These are phyloP conservation scores for Lipotes vexillifer DNA, from an alignment of 2,113 vertebrate species.

Conservation along the genomic window DNA sequence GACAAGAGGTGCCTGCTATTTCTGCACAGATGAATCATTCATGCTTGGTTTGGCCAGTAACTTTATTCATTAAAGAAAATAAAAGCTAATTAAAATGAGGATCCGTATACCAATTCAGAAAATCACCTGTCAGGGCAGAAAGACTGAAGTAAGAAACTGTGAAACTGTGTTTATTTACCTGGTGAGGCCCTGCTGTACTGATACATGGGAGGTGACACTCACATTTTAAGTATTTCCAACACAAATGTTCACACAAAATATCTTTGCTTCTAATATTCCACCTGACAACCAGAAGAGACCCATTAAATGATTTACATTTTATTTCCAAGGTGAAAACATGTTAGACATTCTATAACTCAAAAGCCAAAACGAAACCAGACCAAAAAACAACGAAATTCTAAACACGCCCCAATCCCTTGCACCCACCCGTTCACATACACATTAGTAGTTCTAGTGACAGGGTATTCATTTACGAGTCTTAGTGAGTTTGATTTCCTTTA, in stretches of 20 bases:
- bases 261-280: conserved; percentile 46
- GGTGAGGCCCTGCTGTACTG: conserved; percentile 54
- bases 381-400: conserved; percentile 24
- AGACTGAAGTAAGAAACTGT: conserved; percentile 5
- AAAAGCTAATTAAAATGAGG: conserved; percentile 71
- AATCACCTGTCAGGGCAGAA: conserved; percentile 56
- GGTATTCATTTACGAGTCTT: conserved; percentile 19
- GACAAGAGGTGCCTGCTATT: conserved; percentile 20
- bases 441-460: conserved; percentile 32
- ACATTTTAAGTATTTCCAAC: conserved; percentile 69
- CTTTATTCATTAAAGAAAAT: conserved; percentile 62
- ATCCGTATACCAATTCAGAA: conserved; percentile 62
- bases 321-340: conserved; percentile 9
- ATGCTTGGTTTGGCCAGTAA: neutral
- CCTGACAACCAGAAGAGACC: neutral
- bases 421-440: neutral
- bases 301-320: conserved; percentile 2
- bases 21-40: conserved; percentile 51
- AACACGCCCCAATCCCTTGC: neutral
- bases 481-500: conserved; percentile 67
- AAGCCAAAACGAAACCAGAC: conserved; percentile 17
- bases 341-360: neutral
- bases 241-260: conserved; percentile 56
- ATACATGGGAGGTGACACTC: conserved; percentile 24
- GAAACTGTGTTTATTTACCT: conserved; percentile 43